Evolutionary conservation across 2,113 vertebrate genomes (phyloP).

Genomic region (Ancistrus triradiatus): DNA sequence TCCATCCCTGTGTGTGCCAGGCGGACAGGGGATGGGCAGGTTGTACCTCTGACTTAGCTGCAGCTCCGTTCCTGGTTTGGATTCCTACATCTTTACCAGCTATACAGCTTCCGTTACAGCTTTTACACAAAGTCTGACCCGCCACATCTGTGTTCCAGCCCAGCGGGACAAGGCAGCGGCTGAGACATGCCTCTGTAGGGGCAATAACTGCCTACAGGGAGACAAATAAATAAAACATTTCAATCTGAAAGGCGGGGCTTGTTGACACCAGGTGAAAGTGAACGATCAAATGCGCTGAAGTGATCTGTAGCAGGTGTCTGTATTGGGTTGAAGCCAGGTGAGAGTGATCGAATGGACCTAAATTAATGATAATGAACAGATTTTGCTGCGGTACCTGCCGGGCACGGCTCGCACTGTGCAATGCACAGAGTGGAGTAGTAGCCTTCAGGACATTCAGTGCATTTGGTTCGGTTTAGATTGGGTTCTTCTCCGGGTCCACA

Average conservation of each 20-base stretch:
- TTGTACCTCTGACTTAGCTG: slow-evolving; percentile 45
- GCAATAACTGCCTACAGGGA: slow-evolving; percentile 62
- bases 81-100: slow-evolving; percentile 42
- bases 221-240: slow-evolving; percentile 17
- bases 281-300: slow-evolving; percentile 34
- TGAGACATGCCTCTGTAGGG: slow-evolving; percentile 59
- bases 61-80: slow-evolving; percentile 43
- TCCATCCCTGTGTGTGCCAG: slow-evolving; percentile 61
- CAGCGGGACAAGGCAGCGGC: slow-evolving; percentile 60
- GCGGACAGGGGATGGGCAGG: slow-evolving; percentile 53
- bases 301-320: slow-evolving; percentile 21
- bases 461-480: slow-evolving; percentile 51
- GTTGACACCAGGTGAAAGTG: slow-evolving; percentile 32
- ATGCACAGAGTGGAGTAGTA: slow-evolving; percentile 60
- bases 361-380: slow-evolving; percentile 36
- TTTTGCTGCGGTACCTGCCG: slow-evolving; percentile 65
- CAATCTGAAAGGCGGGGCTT: background rate
- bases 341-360: slow-evolving; percentile 40
- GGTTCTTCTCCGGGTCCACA: slow-evolving; percentile 71
- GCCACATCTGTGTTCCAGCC: slow-evolving; percentile 51
- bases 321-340: slow-evolving; percentile 25
- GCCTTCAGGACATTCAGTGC: slow-evolving; percentile 58
- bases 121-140: slow-evolving; percentile 60
- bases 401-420: slow-evolving; percentile 65
- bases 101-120: slow-evolving; percentile 58